Base-by-base conservation (phyloP, 1,140 invertebrate genomes). In the Drosophila sturtevanti region DNA sequence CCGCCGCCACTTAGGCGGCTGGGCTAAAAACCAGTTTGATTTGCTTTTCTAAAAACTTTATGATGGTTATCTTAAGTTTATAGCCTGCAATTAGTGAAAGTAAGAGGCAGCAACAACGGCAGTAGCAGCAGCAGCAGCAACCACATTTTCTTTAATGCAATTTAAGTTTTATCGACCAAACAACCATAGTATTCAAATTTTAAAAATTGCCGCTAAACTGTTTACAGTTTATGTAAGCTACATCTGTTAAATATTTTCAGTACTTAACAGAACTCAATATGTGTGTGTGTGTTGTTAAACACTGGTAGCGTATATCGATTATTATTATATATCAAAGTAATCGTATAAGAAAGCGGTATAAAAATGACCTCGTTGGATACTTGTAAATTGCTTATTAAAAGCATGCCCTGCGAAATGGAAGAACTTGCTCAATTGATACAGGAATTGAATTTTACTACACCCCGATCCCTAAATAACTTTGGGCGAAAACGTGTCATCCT, bases 361-460 rank as follows among this genome's bases (percentile, higher is more conserved):
- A 60, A 73, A 59, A 84, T 84, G 81, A 41, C 37, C n/a, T 48
- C 35, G 16, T 31, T 31, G 41, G 35, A 52, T 2, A 82, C 75
- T n/a, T 65, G 67, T 24, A 91, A 81, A 55, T 72, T 91, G 64
- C 38, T 91, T 48, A 41, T 91, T 0, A 90, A 91, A 55, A 80
- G 71, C 63, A 81, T 91, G 77, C 90, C 90, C 22, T 90, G 79
- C 62, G 59, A 70, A 56, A 77, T 90, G 38, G 61, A 73, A n/a
- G 80, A 90, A 27, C 48, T 91, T 31, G 68, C 63, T 12, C 63
- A 79, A 38, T 31, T 91, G 9, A 68, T 89, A n/a, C 65, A 68
- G n/a, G 71, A 75, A 18, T 68, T 79, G 7, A 74, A 69, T 11
- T 51, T 87, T 7, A 78, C 76, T 4, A 24, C 67, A 6, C 89